Conservation (phyloP, 2,797 vertebrate genomes). For the Mallotus villosus region DNA sequence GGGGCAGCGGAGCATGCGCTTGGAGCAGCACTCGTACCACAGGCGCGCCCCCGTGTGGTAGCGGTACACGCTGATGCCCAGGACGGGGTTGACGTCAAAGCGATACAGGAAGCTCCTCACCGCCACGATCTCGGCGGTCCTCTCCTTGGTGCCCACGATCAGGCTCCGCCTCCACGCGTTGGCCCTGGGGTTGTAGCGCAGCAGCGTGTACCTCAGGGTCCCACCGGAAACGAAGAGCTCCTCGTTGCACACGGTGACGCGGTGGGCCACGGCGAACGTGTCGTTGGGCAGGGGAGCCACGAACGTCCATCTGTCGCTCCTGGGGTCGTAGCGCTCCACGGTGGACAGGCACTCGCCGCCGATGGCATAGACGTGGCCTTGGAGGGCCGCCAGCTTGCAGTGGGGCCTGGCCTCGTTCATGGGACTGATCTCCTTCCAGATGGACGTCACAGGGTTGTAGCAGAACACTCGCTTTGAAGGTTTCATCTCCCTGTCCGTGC, state of each 20-base stretch:
- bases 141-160: conserved; percentile 71
- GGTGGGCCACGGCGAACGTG: conserved; percentile 90
- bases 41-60: conserved; percentile 81
- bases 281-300: conserved; percentile 84
- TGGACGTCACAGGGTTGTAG: conserved; percentile 86
- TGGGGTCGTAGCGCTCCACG: conserved; percentile 89
- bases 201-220: conserved; percentile 80
- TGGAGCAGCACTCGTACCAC: conserved; percentile 86
- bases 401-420: conserved; percentile 89
- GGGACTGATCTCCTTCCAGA: conserved; percentile 88
- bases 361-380: conserved; percentile 89
- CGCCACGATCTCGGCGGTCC: conserved; percentile 81
- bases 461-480: conserved; percentile 89
- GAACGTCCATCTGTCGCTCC: conserved; percentile 85
- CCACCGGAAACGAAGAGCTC: conserved; percentile 91
- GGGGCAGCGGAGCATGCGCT: conserved; percentile 55
- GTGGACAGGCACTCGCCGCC: conserved; percentile 91
- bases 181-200: conserved; percentile 78
- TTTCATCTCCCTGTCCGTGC: conserved; percentile 55
- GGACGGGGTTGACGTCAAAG: conserved; percentile 81
- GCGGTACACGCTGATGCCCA: conserved; percentile 82
- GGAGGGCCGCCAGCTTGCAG: conserved; percentile 88
- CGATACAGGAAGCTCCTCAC: conserved; percentile 84
- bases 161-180: conserved; percentile 79
- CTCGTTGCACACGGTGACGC: conserved; percentile 77